Conservation (phyloP, 2,113 vertebrate genomes). For the Carlito syrichta region DNA sequence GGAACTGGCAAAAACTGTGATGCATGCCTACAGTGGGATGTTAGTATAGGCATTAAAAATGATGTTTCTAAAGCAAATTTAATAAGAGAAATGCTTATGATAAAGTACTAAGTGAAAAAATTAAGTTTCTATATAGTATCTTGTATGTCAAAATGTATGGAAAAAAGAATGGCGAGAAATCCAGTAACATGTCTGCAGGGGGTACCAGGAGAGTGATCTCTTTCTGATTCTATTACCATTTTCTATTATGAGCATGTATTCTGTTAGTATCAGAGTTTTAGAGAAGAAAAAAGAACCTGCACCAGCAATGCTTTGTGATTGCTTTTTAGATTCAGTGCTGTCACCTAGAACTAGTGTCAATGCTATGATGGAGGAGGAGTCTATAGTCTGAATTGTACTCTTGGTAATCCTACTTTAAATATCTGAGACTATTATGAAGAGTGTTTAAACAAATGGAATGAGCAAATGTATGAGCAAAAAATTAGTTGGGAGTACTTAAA, state of each 20-base stretch:
- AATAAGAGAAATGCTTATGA: not conserved
- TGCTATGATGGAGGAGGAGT: not conserved
- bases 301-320: not conserved
- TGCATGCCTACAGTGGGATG: not conserved
- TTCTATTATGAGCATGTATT: not conserved
- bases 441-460: not conserved
- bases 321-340: not conserved
- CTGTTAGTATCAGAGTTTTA: not conserved
- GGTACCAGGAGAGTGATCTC: not conserved
- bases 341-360: not conserved
- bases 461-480: not conserved
- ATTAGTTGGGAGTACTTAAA: not conserved
- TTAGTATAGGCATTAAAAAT: not conserved
- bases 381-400: not conserved
- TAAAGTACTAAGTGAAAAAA: not conserved
- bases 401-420: not conserved
- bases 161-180: not conserved
- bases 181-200: fast-evolving
- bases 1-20: not conserved
- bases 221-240: not conserved
- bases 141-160: not conserved
- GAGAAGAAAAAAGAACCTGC: not conserved
- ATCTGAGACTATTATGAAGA: not conserved
- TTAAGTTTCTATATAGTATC: fast-evolving
- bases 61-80: not conserved